Conservation (phyloP, 2,888 invertebrate species). For the Dasypolia templi region DNA sequence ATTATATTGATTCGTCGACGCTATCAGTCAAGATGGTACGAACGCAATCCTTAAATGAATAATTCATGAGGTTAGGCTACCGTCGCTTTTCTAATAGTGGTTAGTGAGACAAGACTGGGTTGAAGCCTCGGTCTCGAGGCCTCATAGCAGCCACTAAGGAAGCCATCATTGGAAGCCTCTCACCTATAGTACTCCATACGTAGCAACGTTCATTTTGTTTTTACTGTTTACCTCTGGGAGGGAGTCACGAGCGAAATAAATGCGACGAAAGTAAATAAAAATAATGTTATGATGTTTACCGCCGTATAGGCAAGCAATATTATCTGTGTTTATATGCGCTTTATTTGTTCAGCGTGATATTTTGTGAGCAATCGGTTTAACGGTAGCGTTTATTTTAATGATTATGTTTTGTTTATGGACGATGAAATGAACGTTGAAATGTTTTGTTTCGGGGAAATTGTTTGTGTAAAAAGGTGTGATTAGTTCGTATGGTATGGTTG, state of each 20-base stretch:
- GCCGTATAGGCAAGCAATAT: conserved; percentile 59
- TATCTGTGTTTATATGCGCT: conserved; percentile 61
- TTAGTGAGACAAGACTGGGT: conserved; percentile 74
- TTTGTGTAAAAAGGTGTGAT: conserved; percentile 29
- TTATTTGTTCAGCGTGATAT: conserved; percentile 60
- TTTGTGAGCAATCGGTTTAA: conserved; percentile 61
- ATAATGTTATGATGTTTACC: conserved; percentile 69
- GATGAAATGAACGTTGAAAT: conserved; percentile 41
- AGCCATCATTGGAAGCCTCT: conserved; percentile 28
- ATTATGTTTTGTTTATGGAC: conserved; percentile 60
- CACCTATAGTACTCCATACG: conserved; percentile 49
- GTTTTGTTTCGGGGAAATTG: conserved; percentile 24
- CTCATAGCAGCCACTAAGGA: conserved; percentile 70
- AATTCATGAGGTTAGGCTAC: conserved; percentile 75
- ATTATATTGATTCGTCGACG: conserved; percentile 77
- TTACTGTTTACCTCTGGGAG: conserved; percentile 63
- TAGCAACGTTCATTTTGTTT: conserved; percentile 53
- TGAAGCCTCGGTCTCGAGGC: conserved; percentile 52
- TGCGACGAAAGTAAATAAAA: conserved; percentile 70
- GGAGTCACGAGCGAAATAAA: too few relatives aligned
- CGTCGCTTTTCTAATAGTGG: conserved; percentile 77
- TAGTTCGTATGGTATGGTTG: neutral
- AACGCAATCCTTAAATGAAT: conserved; percentile 77
- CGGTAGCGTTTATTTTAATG: conserved; percentile 59
- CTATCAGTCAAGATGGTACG: conserved; percentile 76